phyloP scores from a whole-genome alignment of 1,140 invertebrate genomes.

The Caerostris darwini region DNA sequence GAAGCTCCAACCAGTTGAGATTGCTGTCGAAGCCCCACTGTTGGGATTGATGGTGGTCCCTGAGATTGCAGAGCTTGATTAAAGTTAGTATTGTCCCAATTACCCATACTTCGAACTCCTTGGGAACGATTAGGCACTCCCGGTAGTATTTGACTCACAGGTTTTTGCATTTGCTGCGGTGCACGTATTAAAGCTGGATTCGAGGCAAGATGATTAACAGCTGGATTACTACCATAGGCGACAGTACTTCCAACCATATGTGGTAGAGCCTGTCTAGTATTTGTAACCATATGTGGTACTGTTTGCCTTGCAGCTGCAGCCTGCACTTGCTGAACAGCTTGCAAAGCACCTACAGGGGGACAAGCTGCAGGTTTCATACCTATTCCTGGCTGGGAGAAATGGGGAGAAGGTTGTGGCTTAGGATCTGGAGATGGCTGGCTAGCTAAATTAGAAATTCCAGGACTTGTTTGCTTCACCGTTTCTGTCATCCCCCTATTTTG shows the following conservation, averaged over 20 bases:
- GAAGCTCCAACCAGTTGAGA: constrained; percentile 68
- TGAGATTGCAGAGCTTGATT: constrained; percentile 80
- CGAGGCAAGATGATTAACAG: constrained; percentile 31
- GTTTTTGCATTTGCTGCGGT: constrained; percentile 58
- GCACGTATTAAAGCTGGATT: constrained; percentile 53
- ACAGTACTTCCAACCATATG: constrained; percentile 80
- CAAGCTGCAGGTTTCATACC: constrained; percentile 86
- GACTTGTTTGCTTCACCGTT: constrained; percentile 72
- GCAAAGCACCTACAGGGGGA: constrained; percentile 90
- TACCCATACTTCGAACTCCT: constrained; percentile 45
- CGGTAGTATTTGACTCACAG: constrained; percentile 72
- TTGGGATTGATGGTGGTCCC: constrained; percentile 79
- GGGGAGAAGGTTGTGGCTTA: constrained; percentile 82
- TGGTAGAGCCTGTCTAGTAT: constrained; percentile 28
- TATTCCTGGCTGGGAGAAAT: constrained; percentile 81
- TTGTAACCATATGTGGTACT: constrained; percentile 85
- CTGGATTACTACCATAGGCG: constrained; percentile 86
- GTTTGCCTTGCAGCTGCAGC: constrained; percentile 93
- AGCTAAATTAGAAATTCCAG: constrained; percentile 61
- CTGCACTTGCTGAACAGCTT: constrained; percentile 94
- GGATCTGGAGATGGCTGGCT: constrained; percentile 79
- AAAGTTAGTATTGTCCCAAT: constrained; percentile 65
- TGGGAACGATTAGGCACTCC: constrained; percentile 64
- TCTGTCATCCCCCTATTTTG: constrained; percentile 76
- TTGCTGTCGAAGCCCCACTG: constrained; percentile 79